A percentile compares a stretch with the other conserved stretches of the same genome.
Conservation (phyloP, 35 echinoderm and acorn worm species). For the Heliocidaris erythrogramma region DNA sequence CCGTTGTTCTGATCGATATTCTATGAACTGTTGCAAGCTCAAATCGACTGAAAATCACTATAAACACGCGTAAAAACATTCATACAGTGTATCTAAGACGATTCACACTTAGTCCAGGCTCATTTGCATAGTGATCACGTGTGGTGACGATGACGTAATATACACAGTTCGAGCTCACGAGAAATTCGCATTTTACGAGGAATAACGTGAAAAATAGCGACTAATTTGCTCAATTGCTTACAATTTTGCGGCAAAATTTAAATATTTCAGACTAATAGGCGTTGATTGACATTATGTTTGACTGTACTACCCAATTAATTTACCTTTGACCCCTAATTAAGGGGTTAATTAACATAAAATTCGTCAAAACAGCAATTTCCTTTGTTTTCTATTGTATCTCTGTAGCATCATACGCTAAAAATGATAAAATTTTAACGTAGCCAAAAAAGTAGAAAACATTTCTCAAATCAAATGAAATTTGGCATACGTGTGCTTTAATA, state of each 20-base stretch:
- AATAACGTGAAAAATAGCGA: background rate
- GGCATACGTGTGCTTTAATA: background rate
- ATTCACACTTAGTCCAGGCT: background rate
- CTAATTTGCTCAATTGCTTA: background rate
- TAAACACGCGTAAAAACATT: background rate
- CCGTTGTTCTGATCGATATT: background rate
- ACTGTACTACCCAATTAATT: background rate
- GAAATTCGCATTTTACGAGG: background rate
- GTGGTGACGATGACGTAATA: constrained; percentile 40
- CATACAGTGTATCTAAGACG: background rate
- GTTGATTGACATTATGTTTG: background rate
- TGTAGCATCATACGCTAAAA: background rate
- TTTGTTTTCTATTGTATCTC: background rate
- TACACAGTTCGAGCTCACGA: background rate
- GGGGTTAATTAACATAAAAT: background rate
- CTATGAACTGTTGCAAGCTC: background rate
- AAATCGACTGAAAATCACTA: background rate
- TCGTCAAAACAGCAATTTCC: background rate
- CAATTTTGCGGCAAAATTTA: background rate
- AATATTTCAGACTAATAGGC: background rate
- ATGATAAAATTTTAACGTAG: background rate
- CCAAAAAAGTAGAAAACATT: constrained; percentile 14
- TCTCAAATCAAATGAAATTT: background rate
- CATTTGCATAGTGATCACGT: constrained; percentile 13
- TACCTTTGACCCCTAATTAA: background rate